Evolutionary conservation across 23 tunicate species (phyloP).

Genomic region (Styela clava): DNA sequence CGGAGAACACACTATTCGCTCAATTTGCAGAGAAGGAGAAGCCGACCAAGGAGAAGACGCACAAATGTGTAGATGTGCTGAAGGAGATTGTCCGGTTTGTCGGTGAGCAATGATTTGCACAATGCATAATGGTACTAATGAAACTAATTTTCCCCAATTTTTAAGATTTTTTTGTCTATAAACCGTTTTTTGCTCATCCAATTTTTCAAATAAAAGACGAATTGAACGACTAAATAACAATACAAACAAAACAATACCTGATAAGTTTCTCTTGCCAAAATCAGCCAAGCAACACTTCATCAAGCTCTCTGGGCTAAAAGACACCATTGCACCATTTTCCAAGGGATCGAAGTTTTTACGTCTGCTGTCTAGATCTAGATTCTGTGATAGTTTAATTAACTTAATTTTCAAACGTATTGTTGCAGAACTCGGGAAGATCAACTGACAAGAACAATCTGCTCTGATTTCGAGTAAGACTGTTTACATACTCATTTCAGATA

Average conservation of each 20-base stretch:
- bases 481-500: no score
- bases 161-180: background rate
- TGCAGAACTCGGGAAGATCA: slow-evolving; percentile 48
- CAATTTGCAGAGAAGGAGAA: background rate
- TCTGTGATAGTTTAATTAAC: no score
- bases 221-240: no score
- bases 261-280: no score
- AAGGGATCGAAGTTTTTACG: no score
- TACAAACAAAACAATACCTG: no score
- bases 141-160: background rate
- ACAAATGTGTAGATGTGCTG: slow-evolving; percentile 35
- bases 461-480: background rate
- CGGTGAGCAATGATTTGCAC: slow-evolving; percentile 14
- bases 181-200: background rate
- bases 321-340: no score
- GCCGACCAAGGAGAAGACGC: background rate
- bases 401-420: no score
- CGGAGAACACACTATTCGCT: background rate
- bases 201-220: no score
- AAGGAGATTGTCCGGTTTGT: slow-evolving; percentile 65
- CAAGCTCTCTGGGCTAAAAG: no score
- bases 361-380: no score
- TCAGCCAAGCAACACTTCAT: no score
- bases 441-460: slow-evolving; percentile 37
- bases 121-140: background rate